These are phyloP conservation scores for Danio aesculapii DNA, from an alignment of 2,797 vertebrate species.

Conservation along the genomic window DNA sequence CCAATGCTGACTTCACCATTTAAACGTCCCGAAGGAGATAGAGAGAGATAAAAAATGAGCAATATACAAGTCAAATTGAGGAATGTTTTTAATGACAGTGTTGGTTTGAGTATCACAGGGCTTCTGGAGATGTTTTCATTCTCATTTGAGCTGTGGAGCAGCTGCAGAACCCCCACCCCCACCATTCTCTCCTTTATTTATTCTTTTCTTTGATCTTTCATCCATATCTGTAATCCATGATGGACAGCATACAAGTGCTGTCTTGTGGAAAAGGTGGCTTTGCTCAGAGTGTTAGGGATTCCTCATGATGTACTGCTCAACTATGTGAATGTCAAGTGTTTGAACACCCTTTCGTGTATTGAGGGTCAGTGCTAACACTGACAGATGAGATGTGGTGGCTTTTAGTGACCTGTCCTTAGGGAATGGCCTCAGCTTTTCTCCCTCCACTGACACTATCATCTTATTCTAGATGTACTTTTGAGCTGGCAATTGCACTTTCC, in stretches of 20 bases:
- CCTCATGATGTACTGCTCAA: conserved; percentile 16
- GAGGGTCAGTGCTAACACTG: conserved; percentile 53
- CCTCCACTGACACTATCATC: conserved; percentile 49
- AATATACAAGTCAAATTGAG: conserved; percentile 24
- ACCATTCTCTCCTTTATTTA: neutral
- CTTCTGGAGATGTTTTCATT: neutral
- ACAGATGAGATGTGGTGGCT: conserved; percentile 34
- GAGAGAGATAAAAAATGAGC: conserved; percentile 7
- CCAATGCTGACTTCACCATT: conserved; percentile 40
- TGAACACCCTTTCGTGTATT: conserved; percentile 40
- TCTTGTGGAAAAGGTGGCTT: conserved; percentile 30
- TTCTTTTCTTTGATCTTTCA: conserved; percentile 19
- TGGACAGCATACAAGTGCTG: conserved; percentile 11
- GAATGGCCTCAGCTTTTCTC: neutral
- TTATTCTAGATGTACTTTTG: conserved; percentile 44
- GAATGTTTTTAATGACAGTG: conserved; percentile 40
- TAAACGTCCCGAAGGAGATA: conserved; percentile 42
- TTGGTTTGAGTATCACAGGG: neutral
- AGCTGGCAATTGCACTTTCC: conserved; percentile 32
- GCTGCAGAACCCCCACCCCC: neutral
- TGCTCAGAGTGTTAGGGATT: neutral
- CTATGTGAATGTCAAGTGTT: conserved; percentile 18
- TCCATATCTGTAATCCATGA: conserved; percentile 22
- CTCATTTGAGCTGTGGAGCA: neutral
- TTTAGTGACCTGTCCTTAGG: neutral